Evolutionary conservation across 1,140 invertebrate species (phyloP).

Genomic region (Ptiloglossa arizonensis): DNA sequence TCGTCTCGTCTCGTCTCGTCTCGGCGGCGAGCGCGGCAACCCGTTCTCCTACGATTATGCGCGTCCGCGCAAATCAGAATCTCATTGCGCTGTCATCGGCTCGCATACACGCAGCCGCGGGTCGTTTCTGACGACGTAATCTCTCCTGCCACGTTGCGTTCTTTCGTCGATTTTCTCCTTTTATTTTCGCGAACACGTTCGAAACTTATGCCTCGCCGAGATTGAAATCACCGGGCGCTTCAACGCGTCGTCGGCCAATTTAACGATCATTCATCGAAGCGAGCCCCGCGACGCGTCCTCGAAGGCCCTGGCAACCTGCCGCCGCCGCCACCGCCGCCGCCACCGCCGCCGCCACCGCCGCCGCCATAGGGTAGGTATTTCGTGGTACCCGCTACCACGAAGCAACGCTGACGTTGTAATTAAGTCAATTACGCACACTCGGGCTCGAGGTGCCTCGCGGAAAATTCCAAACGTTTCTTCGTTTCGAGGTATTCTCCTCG

Average conservation of each 20-base stretch:
- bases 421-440: slow-evolving; percentile 2
- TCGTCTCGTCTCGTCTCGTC: slow-evolving; percentile 45
- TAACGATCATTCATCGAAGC: slow-evolving; percentile 44
- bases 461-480: neutral
- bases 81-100: slow-evolving; percentile 69
- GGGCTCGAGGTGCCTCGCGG: neutral
- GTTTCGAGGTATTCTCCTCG: no score
- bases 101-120: slow-evolving; percentile 40
- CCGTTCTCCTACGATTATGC: slow-evolving; percentile 56
- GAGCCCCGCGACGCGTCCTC: neutral
- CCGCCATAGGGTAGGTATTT: no score
- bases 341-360: no score
- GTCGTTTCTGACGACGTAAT: slow-evolving; percentile 64
- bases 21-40: slow-evolving; percentile 55
- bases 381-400: no score
- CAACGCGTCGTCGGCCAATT: slow-evolving; percentile 52
- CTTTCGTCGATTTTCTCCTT: slow-evolving; percentile 1
- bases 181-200: slow-evolving; percentile 29
- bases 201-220: slow-evolving; percentile 20
- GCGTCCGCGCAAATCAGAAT: slow-evolving; percentile 65
- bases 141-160: slow-evolving; percentile 34
- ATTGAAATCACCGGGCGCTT: slow-evolving; percentile 39
- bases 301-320: neutral
- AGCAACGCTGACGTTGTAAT: slow-evolving; percentile 4
- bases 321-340: no score